Conservation (phyloP, 2,888 invertebrate genomes). For the Caenorhabditis angaria region DNA sequence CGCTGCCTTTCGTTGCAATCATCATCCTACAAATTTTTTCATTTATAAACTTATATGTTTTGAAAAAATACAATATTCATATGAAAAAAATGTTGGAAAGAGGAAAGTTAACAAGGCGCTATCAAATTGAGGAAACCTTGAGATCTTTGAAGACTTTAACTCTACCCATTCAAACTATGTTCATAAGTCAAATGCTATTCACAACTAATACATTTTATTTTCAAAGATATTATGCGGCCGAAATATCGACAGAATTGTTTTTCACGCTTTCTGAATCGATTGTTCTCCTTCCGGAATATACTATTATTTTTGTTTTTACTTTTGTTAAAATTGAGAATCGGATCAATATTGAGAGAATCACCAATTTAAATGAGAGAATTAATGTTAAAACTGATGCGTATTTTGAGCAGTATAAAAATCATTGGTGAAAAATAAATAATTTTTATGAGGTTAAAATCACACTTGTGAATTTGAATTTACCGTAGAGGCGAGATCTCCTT, state of each 20-base stretch:
- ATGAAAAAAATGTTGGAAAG: not conserved
- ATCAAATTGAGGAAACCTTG: conserved; percentile 3
- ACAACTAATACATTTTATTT: not conserved
- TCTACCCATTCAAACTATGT: not conserved
- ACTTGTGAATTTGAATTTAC: conserved; percentile 35
- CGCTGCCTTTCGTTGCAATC: not conserved
- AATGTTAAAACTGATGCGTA: not conserved
- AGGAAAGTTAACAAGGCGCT: not conserved
- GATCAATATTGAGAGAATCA: not conserved
- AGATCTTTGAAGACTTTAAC: not conserved
- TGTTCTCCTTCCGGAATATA: not conserved
- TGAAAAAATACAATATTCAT: not conserved
- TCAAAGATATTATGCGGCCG: not conserved
- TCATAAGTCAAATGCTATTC: not conserved
- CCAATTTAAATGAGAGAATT: not conserved
- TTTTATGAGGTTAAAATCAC: not conserved
- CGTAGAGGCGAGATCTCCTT: conserved; percentile 50
- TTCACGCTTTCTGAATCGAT: not conserved
- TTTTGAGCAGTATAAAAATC: not conserved
- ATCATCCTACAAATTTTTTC: not conserved
- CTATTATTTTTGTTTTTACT: not conserved
- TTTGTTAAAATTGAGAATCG: not conserved
- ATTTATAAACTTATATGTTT: not conserved
- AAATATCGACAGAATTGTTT: not conserved
- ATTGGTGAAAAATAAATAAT: conserved; percentile 2